These are phyloP conservation scores for Synodontis membranacea DNA, from an alignment of 2,113 vertebrate genomes.

Conservation along the genomic window DNA sequence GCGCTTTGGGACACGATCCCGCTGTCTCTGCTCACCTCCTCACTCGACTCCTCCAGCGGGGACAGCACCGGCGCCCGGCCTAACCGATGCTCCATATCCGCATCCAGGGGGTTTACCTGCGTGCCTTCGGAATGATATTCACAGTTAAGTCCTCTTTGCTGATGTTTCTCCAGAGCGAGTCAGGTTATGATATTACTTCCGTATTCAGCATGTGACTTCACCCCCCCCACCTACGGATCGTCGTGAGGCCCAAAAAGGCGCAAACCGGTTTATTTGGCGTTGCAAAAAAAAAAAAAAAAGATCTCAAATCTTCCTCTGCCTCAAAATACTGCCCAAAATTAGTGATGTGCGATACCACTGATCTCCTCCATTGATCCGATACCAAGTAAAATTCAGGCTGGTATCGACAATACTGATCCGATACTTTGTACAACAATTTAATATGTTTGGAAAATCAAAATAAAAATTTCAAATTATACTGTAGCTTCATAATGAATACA, in stretches of 20 bases:
- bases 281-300: too few species aligned
- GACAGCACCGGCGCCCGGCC: slow-evolving; percentile 71
- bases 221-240: background rate
- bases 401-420: too few species aligned
- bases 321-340: background rate
- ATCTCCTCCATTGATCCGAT: too few species aligned
- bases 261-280: background rate
- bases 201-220: slow-evolving; percentile 7
- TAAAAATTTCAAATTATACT: too few species aligned
- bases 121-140: background rate
- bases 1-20: slow-evolving; percentile 89
- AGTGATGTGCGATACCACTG: too few species aligned
- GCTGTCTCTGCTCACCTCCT: slow-evolving; percentile 82
- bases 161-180: background rate
- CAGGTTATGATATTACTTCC: background rate
- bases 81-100: slow-evolving; percentile 57
- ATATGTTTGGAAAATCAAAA: too few species aligned
- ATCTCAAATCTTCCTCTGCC: background rate
- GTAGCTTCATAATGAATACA: too few species aligned
- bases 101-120: background rate
- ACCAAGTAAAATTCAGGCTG: too few species aligned
- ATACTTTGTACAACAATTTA: too few species aligned
- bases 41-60: slow-evolving; percentile 71
- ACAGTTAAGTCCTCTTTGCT: background rate
- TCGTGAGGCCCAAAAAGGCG: background rate